phyloP scores from a whole-genome alignment of 2,797 vertebrate species.

The Enteromius thamalakanensis region DNA sequence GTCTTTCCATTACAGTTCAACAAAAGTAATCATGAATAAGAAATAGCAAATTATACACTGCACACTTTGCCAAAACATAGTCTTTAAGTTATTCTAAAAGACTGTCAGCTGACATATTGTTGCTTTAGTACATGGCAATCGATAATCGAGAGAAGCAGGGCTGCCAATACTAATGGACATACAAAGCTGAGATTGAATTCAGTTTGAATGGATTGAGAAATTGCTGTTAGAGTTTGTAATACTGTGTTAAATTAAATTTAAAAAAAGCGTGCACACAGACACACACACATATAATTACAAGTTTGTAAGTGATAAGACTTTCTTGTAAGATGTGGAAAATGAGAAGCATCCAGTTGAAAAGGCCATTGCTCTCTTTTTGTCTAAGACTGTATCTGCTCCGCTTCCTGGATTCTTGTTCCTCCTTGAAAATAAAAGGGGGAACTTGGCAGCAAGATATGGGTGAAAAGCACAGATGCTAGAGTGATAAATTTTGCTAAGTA shows the following conservation, averaged over 20 bases:
- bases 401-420: background rate
- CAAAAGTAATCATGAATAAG: background rate
- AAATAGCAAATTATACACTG: background rate
- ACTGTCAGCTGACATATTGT: background rate
- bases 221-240: background rate
- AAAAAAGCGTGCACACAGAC: background rate
- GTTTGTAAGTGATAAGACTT: constrained; percentile 1
- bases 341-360: background rate
- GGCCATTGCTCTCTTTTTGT: background rate
- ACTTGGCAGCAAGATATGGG: constrained; percentile 1
- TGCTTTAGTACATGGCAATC: background rate
- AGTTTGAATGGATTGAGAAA: background rate
- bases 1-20: background rate
- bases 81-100: background rate
- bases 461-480: constrained; percentile 28
- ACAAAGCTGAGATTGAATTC: background rate
- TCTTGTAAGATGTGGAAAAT: background rate
- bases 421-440: constrained; percentile 10
- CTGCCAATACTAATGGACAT: background rate
- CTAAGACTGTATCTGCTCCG: background rate
- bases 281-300: too few relatives aligned
- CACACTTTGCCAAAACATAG: background rate
- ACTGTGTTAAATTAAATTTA: background rate
- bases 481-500: constrained; percentile 62
- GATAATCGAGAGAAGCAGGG: background rate